Conservation (phyloP, 2,113 vertebrate species). For the Oreochromis niloticus region DNA sequence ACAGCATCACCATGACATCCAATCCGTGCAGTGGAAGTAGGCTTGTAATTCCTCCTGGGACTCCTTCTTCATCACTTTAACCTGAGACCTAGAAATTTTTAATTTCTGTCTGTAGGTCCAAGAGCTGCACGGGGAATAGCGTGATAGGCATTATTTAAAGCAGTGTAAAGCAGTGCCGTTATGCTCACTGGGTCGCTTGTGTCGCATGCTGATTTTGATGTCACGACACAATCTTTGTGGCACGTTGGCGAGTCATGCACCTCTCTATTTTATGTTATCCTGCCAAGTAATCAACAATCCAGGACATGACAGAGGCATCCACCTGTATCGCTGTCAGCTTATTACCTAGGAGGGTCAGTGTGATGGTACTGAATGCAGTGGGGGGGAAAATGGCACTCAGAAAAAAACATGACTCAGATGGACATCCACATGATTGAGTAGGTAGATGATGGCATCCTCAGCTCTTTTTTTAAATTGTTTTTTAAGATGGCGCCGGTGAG, state of each 20-base stretch:
- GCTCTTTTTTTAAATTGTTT: too few species aligned
- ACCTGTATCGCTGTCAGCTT: too few species aligned
- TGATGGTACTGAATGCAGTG: too few species aligned
- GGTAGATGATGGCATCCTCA: too few species aligned
- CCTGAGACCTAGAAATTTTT: neutral
- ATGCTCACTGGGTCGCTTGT: neutral
- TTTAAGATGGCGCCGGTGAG: too few species aligned
- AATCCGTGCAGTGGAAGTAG: neutral
- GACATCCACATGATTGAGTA: too few species aligned
- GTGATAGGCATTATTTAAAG: neutral
- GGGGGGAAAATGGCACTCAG: too few species aligned
- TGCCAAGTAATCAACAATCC: neutral
- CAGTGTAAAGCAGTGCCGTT: neutral
- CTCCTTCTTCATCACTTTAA: neutral
- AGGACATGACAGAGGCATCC: neutral
- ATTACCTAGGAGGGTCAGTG: too few species aligned
- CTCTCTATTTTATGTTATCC: neutral
- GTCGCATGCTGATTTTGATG: neutral
- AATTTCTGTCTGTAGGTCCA: rapidly evolving
- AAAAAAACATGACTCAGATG: too few species aligned
- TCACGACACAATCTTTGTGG: neutral
- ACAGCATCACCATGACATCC: neutral
- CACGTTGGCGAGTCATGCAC: rapidly evolving
- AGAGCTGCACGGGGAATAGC: neutral
- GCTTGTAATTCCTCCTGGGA: neutral